phyloP scores from a whole-genome alignment of 2,113 vertebrate genomes.

The Dasyurus viverrinus region DNA sequence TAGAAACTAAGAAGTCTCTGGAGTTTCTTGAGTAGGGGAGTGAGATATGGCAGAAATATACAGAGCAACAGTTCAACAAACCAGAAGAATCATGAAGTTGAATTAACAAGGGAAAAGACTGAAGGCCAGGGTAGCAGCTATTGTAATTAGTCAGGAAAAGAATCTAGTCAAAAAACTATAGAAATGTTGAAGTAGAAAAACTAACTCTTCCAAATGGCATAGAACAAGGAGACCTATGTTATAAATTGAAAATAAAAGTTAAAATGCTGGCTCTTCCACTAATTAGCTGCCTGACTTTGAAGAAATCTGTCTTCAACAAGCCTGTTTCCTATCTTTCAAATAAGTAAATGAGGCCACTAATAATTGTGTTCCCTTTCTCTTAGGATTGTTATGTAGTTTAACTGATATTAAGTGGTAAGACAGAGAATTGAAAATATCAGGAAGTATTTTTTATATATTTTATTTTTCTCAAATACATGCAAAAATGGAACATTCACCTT shows the following conservation, averaged over 20 bases:
- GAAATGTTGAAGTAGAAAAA: neutral
- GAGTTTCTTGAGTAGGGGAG: neutral
- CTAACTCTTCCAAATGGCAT: neutral
- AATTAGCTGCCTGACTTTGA: neutral
- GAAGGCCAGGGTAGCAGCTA: neutral
- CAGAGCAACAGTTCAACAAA: neutral
- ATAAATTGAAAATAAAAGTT: neutral
- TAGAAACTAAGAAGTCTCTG: neutral
- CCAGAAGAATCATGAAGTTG: neutral
- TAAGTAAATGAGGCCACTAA: constrained; percentile 3
- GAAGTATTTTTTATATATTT: neutral
- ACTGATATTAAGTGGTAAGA: neutral
- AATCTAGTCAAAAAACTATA: neutral
- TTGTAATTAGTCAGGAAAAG: neutral
- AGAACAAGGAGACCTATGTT: neutral
- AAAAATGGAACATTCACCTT: too few species aligned
- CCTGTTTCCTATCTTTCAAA: neutral
- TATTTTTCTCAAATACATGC: too few species aligned
- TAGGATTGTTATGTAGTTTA: neutral
- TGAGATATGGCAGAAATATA: neutral
- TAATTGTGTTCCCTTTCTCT: neutral
- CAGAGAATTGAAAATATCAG: neutral
- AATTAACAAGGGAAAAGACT: neutral
- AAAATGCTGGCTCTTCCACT: neutral
- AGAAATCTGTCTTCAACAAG: neutral